phyloP scores from a whole-genome alignment of 2,113 vertebrate genomes.

The Tauraco erythrolophus region DNA sequence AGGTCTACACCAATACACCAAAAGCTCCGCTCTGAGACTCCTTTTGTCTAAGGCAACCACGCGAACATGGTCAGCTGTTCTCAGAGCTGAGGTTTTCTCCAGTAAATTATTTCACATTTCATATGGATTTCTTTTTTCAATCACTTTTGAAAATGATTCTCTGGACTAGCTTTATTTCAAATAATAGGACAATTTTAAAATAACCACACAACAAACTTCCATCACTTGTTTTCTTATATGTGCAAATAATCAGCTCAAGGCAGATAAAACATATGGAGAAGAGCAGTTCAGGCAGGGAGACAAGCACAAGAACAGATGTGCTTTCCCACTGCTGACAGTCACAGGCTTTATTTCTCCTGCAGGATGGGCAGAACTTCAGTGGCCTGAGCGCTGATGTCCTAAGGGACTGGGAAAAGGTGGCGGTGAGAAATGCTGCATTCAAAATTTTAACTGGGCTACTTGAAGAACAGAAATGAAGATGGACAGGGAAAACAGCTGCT shows the following conservation, averaged over 20 bases:
- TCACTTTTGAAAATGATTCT: background rate
- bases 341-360: background rate
- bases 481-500: background rate
- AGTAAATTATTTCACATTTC: background rate
- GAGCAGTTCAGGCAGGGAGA: background rate
- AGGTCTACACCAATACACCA: background rate
- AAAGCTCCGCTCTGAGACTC: background rate
- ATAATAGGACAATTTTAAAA: background rate
- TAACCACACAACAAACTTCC: background rate
- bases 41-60: background rate
- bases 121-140: background rate
- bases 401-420: background rate
- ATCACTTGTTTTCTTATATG: background rate
- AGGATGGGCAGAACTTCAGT: background rate
- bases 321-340: background rate
- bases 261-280: background rate
- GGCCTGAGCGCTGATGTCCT: background rate
- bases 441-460: background rate
- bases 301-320: background rate
- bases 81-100: background rate
- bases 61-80: background rate
- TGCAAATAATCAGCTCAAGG: background rate
- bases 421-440: background rate
- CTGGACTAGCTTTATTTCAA: background rate
- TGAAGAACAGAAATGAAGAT: background rate